Percentiles rank a stretch among this genome's conserved stretches.
phyloP scores from a whole-genome alignment of 2,888 invertebrate genomes.

The Glaucopsyche alexis region DNA sequence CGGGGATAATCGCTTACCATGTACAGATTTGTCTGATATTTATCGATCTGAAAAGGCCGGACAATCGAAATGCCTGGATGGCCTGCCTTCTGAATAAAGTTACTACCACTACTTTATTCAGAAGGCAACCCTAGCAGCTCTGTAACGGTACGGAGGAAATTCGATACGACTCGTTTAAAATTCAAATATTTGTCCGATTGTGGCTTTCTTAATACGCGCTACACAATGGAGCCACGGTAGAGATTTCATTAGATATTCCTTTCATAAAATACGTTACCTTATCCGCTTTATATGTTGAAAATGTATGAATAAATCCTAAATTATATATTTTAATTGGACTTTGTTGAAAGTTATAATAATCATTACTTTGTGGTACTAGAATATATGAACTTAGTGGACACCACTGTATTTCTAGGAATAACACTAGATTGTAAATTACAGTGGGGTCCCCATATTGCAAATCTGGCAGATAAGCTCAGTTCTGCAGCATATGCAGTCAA shows the following conservation, averaged over 20 bases:
- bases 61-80: background rate
- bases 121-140: background rate
- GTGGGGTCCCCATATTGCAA: too few species aligned
- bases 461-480: too few species aligned
- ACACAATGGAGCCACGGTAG: conserved; percentile 10
- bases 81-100: too few species aligned
- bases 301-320: background rate
- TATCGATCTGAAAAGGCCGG: too few species aligned
- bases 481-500: too few species aligned
- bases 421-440: too few species aligned
- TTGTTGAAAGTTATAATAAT: background rate
- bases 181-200: conserved; percentile 25
- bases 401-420: too few species aligned
- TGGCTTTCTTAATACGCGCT: conserved; percentile 24
- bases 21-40: too few species aligned
- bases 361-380: background rate
- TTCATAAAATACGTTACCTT: conserved; percentile 22
- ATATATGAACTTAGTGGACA: too few species aligned
- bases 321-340: background rate
- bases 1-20: too few species aligned
- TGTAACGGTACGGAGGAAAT: conserved; percentile 1
- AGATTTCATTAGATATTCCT: conserved; percentile 24
- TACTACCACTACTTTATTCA: background rate
- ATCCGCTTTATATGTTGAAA: background rate
- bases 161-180: conserved; percentile 25